Evolutionary conservation across 2,888 invertebrate genomes (phyloP), one percentile per base, ranked within the genome.

Genomic region (Calameuta pallipes): DNA sequence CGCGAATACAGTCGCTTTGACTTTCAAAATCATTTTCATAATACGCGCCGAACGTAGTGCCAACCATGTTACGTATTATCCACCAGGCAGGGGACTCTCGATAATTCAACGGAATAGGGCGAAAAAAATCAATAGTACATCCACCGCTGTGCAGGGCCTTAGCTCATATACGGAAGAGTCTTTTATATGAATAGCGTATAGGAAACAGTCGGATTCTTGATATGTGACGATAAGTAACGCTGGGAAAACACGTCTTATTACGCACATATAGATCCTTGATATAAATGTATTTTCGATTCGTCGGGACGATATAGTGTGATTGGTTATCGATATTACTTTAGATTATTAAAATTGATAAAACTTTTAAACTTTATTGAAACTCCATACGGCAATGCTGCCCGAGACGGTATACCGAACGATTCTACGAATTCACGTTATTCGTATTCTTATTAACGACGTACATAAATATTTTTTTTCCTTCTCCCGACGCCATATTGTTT

Each of bases 81-180:
- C 71, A 71, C 34, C 12, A 31, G 31, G 56, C 56, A 56, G 71
- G 31, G 82, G 82, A 81, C 83, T 83, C 87, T 87, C 89, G 88
- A 89, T 89, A 89, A 89, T 89, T 89, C 87, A 86, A 85, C 87
- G 85, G 86, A 83, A 84, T 86, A 84, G 87, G 85, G 85, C 84
- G 86, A 88, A 89, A 89, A 88, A 85, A 89, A 89, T 89, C 89
- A 89, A 89, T 89, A 89, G 88, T 86, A 87, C 85, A 86, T 86
- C 86, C 84, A 88, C 87, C 87, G 85, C 86, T 78, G 82, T 79
- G 80, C 79, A 82, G 23, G 56, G 56, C 56, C 56, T 15, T 41
- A 56, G 56, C 23, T 56, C 56, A 56, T 56, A 56, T 9, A 56
- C 23, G 56, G 23, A 23, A 56, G 23, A 56, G 56, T 23, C 56